Evolutionary conservation across 2,113 vertebrate species (phyloP).

Genomic region (Plecturocebus donacophilus): DNA sequence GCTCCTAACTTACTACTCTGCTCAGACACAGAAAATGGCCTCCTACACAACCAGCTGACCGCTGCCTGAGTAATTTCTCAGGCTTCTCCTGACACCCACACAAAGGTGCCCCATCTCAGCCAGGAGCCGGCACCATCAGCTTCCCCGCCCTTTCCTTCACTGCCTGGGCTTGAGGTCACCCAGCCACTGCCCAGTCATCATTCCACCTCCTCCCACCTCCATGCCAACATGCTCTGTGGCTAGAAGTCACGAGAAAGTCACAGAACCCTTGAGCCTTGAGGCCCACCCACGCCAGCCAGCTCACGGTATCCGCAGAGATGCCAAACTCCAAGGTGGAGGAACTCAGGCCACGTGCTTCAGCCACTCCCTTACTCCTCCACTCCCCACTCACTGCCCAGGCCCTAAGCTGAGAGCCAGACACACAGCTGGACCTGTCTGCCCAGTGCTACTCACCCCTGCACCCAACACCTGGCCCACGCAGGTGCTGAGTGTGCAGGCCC

Average conservation of each 20-base stretch:
- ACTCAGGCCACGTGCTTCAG: accelerated
- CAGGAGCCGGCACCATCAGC: too few species aligned
- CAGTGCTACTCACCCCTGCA: accelerated
- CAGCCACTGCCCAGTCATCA: too few species aligned
- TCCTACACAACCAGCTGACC: accelerated
- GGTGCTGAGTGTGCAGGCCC: neutral
- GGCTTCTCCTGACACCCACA: neutral
- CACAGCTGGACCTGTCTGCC: too few species aligned
- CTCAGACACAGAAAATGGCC: neutral
- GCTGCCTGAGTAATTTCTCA: accelerated
- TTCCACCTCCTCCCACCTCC: neutral
- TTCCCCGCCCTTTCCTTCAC: neutral
- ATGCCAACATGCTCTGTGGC: accelerated
- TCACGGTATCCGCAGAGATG: accelerated
- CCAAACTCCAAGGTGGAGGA: neutral
- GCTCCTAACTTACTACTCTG: neutral
- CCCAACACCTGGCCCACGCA: neutral
- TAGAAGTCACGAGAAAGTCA: accelerated
- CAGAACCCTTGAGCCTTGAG: neutral
- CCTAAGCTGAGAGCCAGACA: neutral
- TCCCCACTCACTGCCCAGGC: accelerated
- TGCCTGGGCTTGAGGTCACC: neutral
- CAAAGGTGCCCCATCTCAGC: neutral
- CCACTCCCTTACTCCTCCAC: neutral
- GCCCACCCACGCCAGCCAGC: neutral